Evolutionary conservation across 2,888 invertebrate genomes (phyloP).

Genomic region (Rhimphoctona megacephalus): DNA sequence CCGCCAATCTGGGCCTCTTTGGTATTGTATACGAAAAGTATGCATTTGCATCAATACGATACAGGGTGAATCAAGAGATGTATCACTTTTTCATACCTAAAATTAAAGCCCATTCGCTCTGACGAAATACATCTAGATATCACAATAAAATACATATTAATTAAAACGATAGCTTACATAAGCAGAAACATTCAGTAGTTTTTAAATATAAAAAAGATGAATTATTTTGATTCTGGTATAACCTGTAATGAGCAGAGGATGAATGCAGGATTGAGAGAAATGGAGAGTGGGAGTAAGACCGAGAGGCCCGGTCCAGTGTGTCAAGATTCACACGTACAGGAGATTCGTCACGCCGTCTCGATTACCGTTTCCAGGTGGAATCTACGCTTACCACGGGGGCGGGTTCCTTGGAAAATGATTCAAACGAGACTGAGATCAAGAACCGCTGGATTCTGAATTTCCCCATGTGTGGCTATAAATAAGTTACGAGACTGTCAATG

Average conservation of each 20-base stretch:
- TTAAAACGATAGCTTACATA: no score
- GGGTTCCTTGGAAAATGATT: conserved; percentile 56
- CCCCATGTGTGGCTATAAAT: neutral
- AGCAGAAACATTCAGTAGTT: neutral
- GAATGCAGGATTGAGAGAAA: no score
- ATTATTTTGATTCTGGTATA: neutral
- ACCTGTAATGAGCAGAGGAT: neutral
- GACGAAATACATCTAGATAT: neutral
- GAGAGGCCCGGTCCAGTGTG: conserved; percentile 27
- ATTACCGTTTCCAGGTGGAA: conserved; percentile 60
- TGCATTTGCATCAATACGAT: conserved; percentile 9
- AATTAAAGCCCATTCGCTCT: neutral
- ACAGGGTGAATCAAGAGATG: conserved; percentile 34
- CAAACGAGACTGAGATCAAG: conserved; percentile 27
- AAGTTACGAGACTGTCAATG: neutral
- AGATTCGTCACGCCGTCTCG: conserved; percentile 62
- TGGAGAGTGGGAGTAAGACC: neutral
- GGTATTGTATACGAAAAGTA: conserved; percentile 33
- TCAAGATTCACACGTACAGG: conserved; percentile 43
- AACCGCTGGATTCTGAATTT: conserved; percentile 3
- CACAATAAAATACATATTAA: neutral
- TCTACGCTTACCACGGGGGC: conserved; percentile 32
- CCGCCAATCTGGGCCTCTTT: conserved; percentile 24
- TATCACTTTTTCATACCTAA: neutral
- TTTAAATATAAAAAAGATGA: neutral